Percentiles rank a stretch among this genome's conserved stretches.
phyloP scores from a whole-genome alignment of 2,888 invertebrate genomes.

The Oligia fasciuncula region DNA sequence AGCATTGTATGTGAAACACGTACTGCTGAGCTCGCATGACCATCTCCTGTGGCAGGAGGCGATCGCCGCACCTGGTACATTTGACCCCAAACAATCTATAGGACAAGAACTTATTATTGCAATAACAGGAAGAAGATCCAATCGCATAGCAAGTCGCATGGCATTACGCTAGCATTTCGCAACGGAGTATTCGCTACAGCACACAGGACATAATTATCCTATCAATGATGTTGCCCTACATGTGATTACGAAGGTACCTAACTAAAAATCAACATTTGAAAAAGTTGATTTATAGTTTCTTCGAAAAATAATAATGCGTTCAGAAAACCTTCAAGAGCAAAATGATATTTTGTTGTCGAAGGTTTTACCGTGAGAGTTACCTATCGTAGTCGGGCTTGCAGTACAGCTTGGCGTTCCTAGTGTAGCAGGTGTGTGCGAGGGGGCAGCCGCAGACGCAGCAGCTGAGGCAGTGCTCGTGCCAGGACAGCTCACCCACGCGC shows the following conservation, averaged over 20 bases:
- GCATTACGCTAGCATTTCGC: slow-evolving; percentile 66
- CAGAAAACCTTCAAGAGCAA: slow-evolving; percentile 29
- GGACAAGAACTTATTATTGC: slow-evolving; percentile 70
- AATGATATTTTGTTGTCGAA: slow-evolving; percentile 31
- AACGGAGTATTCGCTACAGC: slow-evolving; percentile 48
- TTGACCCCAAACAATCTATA: slow-evolving; percentile 97
- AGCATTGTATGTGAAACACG: slow-evolving; percentile 98
- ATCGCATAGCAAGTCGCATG: slow-evolving; percentile 73
- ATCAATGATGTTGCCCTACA: slow-evolving; percentile 18
- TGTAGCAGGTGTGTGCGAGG: slow-evolving; percentile 98
- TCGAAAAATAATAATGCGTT: neutral
- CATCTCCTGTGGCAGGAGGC: slow-evolving; percentile 97
- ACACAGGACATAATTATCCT: slow-evolving; percentile 4
- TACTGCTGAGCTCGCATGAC: slow-evolving; percentile 98
- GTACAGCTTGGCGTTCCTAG: slow-evolving; percentile 97
- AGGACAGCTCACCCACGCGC: slow-evolving; percentile 97
- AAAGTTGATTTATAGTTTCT: slow-evolving; percentile 6
- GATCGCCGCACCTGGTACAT: slow-evolving; percentile 97
- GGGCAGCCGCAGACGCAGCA: slow-evolving; percentile 98
- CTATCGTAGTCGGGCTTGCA: slow-evolving; percentile 99
- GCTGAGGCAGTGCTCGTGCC: slow-evolving; percentile 98
- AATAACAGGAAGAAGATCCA: slow-evolving; percentile 49
- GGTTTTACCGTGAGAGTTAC: slow-evolving; percentile 85
- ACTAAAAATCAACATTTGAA: slow-evolving; percentile 7
- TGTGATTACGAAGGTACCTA: neutral